These are phyloP conservation scores for Rhagonycha lutea DNA, from an alignment of 2,888 invertebrate species.

Conservation along the genomic window DNA sequence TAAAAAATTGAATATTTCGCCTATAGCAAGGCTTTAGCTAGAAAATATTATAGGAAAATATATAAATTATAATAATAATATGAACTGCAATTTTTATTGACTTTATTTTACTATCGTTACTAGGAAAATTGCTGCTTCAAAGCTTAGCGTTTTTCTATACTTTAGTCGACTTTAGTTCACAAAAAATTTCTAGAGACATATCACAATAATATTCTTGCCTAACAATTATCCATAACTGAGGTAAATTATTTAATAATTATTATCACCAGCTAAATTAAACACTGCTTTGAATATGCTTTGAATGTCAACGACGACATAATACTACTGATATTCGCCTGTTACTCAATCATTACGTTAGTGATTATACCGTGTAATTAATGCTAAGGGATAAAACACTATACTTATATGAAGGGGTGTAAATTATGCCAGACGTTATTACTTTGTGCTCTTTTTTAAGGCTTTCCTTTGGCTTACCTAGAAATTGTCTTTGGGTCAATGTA, in stretches of 20 bases:
- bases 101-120: not conserved
- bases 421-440: not conserved
- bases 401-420: not conserved
- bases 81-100: not conserved
- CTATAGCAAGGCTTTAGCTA: not conserved
- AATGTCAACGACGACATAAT: not conserved
- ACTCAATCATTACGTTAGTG: not conserved
- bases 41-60: not conserved
- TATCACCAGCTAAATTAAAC: not conserved
- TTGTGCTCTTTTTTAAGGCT: not conserved
- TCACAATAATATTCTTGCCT: not conserved
- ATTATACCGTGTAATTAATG: not conserved
- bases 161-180: too few species aligned
- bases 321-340: not conserved
- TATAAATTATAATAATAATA: too few species aligned
- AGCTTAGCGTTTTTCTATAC: not conserved
- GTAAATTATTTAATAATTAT: not conserved
- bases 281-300: not conserved
- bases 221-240: not conserved
- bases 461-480: not conserved
- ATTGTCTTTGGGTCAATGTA: not conserved
- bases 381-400: not conserved
- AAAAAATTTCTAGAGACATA: not conserved
- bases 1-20: not conserved
- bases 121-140: not conserved